Evolutionary conservation across 2,797 vertebrate genomes (phyloP).

Genomic region (Siniperca undulata): DNA sequence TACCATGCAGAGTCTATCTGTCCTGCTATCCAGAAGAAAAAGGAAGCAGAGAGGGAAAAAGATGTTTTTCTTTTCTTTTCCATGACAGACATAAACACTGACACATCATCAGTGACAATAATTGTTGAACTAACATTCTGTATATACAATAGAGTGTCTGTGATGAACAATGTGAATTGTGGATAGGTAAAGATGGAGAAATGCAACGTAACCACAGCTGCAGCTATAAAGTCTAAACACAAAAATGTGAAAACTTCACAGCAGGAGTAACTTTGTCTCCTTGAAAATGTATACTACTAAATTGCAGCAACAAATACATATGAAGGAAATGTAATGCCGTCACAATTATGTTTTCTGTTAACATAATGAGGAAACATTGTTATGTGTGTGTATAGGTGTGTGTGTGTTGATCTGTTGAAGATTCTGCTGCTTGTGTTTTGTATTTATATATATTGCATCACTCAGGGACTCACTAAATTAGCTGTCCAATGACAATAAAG

Average conservation of each 20-base stretch:
- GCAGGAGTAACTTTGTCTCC: background rate
- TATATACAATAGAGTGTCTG: slow-evolving; percentile 44
- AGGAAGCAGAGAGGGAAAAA: slow-evolving; percentile 36
- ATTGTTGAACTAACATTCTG: slow-evolving; percentile 28
- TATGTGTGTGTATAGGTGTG: no score
- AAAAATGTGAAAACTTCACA: background rate
- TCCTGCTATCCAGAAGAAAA: slow-evolving; percentile 35
- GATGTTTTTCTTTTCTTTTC: slow-evolving; percentile 52
- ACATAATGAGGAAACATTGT: background rate
- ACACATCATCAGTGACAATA: slow-evolving; percentile 46
- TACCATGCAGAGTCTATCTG: slow-evolving; percentile 48
- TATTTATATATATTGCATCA: no score
- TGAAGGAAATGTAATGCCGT: background rate
- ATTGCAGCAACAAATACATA: background rate
- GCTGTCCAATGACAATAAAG: no score
- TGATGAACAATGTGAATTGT: slow-evolving; percentile 25
- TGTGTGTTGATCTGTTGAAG: no score
- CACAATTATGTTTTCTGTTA: background rate
- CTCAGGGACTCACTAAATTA: no score
- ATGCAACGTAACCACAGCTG: slow-evolving; percentile 4
- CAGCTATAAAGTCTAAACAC: slow-evolving; percentile 12
- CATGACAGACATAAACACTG: slow-evolving; percentile 65
- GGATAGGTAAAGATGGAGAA: slow-evolving; percentile 23
- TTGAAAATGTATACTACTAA: background rate
- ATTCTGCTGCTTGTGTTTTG: no score